A percentile compares a stretch with the other conserved stretches of the same genome.
These are phyloP conservation scores for Spea hammondii DNA, from an alignment of 2,797 vertebrate species.

Conservation along the genomic window DNA sequence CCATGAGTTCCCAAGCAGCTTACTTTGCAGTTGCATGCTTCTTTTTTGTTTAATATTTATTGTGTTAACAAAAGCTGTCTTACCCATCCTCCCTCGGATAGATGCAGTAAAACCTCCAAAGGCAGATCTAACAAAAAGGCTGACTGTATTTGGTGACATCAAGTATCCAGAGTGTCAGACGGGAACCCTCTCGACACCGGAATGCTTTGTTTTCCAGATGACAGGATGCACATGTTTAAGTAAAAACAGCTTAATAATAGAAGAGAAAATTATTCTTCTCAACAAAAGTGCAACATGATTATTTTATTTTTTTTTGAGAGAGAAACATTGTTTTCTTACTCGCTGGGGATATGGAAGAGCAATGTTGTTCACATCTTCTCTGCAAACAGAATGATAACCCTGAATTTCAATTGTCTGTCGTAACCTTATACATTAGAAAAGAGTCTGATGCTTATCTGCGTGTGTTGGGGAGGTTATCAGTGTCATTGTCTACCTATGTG, in stretches of 20 bases:
- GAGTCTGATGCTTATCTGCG: conserved; percentile 23
- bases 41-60: conserved; percentile 32
- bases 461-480: conserved; percentile 24
- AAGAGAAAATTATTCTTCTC: not conserved
- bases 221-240: not conserved
- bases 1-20: conserved; percentile 36
- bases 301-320: not conserved
- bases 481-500: conserved; percentile 35
- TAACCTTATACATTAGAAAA: conserved; percentile 26
- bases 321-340: not conserved
- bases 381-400: conserved; percentile 5
- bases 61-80: conserved; percentile 12
- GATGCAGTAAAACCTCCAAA: conserved; percentile 7
- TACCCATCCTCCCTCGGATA: not conserved
- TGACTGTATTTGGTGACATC: not conserved
- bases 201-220: conserved; percentile 2
- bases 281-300: conserved; percentile 3
- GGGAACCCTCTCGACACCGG: not conserved
- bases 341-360: not conserved
- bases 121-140: conserved; percentile 20
- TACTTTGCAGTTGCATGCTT: conserved; percentile 40
- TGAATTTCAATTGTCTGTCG: conserved; percentile 29
- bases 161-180: not conserved
- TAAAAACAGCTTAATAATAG: conserved; percentile 18
- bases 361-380: conserved; percentile 6